Conservation (phyloP, 1,140 invertebrate species). For the Macrotrachela quadricornifera region DNA sequence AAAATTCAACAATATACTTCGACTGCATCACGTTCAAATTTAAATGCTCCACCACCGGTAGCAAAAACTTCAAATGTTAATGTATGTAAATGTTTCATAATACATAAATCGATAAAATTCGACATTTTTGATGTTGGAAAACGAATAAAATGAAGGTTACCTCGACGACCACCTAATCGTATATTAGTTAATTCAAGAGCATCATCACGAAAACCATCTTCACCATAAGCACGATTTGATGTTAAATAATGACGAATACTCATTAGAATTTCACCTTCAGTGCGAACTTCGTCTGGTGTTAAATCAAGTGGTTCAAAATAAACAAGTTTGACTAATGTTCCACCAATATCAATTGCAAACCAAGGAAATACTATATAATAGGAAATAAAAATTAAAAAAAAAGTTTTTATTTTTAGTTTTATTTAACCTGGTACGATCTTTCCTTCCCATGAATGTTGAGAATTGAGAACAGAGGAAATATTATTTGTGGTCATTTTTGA, state of each 20-base stretch:
- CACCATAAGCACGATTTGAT: slow-evolving; percentile 81
- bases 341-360: slow-evolving; percentile 99
- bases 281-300: slow-evolving; percentile 42
- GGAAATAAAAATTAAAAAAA: too few species aligned
- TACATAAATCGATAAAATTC: slow-evolving; percentile 71
- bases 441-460: too few species aligned
- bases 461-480: too few species aligned
- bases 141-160: slow-evolving; percentile 83
- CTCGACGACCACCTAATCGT: slow-evolving; percentile 42
- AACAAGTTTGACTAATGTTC: slow-evolving; percentile 83
- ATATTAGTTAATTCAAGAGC: slow-evolving; percentile 78
- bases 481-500: too few species aligned
- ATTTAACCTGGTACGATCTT: too few species aligned
- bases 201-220: slow-evolving; percentile 69
- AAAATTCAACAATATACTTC: neutral
- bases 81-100: slow-evolving; percentile 79
- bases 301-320: slow-evolving; percentile 87
- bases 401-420: too few species aligned
- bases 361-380: slow-evolving; percentile 33
- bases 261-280: slow-evolving; percentile 60
- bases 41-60: slow-evolving; percentile 89
- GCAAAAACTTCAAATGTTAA: slow-evolving; percentile 85
- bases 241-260: slow-evolving; percentile 79
- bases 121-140: slow-evolving; percentile 89
- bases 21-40: slow-evolving; percentile 52